Conservation (phyloP, 35 echinoderm and acorn worm species). For the Eucidaris tribuloides region DNA sequence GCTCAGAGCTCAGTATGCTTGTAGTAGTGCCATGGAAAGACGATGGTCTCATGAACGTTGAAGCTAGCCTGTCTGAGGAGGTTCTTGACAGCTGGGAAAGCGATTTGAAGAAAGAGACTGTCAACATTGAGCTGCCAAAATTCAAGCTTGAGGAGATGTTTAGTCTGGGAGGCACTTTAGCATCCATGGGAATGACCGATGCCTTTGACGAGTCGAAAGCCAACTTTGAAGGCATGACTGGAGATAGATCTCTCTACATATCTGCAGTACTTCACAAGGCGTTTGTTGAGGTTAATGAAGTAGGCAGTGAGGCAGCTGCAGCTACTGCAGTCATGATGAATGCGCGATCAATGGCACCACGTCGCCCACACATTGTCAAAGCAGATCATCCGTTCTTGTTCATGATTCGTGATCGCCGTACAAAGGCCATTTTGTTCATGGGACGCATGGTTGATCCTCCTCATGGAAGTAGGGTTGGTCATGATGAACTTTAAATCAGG, state of each 20-base stretch:
- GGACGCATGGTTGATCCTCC: slow-evolving; percentile 48
- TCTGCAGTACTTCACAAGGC: slow-evolving; percentile 80
- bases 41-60: slow-evolving; percentile 45
- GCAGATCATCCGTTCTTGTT: slow-evolving; percentile 88
- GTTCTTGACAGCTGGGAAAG: slow-evolving; percentile 38
- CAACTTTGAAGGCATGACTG: slow-evolving; percentile 53
- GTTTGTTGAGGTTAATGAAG: slow-evolving; percentile 71
- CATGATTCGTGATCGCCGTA: slow-evolving; percentile 54
- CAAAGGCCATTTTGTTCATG: slow-evolving; percentile 61
- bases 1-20: slow-evolving; percentile 41
- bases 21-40: slow-evolving; percentile 41
- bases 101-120: background rate
- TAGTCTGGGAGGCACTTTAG: slow-evolving; percentile 11
- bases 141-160: slow-evolving; percentile 54
- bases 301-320: slow-evolving; percentile 72
- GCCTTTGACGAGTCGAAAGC: slow-evolving; percentile 51
- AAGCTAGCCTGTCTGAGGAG: slow-evolving; percentile 29
- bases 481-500: slow-evolving; percentile 9
- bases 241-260: slow-evolving; percentile 26
- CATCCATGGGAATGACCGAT: slow-evolving; percentile 47
- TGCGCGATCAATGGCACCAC: background rate
- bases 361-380: background rate
- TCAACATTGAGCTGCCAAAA: slow-evolving; percentile 56
- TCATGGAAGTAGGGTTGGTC: background rate
- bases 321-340: slow-evolving; percentile 52